Evolutionary conservation across 2,888 invertebrate genomes (phyloP).

Genomic region (Andrena chrysosceles): DNA sequence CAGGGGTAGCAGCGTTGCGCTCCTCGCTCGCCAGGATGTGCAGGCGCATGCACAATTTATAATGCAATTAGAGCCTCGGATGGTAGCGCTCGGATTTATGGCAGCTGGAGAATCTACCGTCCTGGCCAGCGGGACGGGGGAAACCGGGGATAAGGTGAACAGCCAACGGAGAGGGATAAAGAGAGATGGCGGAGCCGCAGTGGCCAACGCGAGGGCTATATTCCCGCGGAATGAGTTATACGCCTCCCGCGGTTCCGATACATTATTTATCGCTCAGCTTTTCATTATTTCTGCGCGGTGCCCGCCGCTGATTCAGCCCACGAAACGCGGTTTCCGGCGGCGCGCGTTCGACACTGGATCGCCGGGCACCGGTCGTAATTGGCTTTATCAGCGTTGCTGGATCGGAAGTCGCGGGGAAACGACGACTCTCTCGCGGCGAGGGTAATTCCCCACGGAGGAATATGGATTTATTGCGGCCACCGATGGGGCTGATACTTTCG

Average conservation of each 20-base stretch:
- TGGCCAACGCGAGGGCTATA: conserved; percentile 65
- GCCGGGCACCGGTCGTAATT: conserved; percentile 42
- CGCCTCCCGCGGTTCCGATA: conserved; percentile 83
- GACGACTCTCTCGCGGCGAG: conserved; percentile 2
- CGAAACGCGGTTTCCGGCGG: conserved; percentile 64
- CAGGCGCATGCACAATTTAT: conserved; percentile 84
- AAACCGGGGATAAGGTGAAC: conserved; percentile 33
- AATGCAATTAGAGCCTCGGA: conserved; percentile 84
- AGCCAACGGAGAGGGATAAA: conserved; percentile 31
- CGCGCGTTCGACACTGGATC: conserved; percentile 10
- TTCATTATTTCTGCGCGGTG: conserved; percentile 82
- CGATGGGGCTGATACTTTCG: conserved; percentile 12
- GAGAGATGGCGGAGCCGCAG: conserved; percentile 61
- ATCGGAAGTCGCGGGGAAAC: conserved; percentile 11
- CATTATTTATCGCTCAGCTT: conserved; percentile 84
- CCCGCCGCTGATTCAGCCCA: conserved; percentile 39
- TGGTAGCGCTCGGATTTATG: conserved; percentile 84
- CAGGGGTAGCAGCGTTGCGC: conserved; percentile 58
- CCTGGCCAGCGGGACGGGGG: conserved; percentile 45
- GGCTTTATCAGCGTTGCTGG: conserved; percentile 28
- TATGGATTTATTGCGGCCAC: conserved; percentile 21
- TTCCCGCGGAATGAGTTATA: conserved; percentile 83
- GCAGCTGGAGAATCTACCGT: conserved; percentile 78
- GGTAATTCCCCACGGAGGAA: conserved; percentile 9
- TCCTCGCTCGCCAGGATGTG: conserved; percentile 76